These are phyloP conservation scores for Lobophora halterata DNA, from an alignment of 2,888 invertebrate genomes.

Conservation along the genomic window DNA sequence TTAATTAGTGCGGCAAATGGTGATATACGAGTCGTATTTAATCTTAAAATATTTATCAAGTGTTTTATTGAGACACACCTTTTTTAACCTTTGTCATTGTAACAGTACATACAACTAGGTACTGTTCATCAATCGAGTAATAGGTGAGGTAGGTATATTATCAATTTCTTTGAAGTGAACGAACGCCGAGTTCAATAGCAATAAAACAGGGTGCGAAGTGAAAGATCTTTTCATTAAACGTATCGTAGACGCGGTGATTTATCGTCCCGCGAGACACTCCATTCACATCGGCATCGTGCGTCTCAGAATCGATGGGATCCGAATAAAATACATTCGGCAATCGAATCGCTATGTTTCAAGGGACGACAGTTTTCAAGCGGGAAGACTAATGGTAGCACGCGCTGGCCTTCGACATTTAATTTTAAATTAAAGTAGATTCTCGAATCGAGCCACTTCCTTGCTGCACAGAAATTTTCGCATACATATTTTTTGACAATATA, in stretches of 20 bases:
- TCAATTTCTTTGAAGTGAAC: slow-evolving; percentile 38
- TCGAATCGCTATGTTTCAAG: slow-evolving; percentile 77
- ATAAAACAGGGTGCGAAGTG: slow-evolving; percentile 59
- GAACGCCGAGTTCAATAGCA: slow-evolving; percentile 47
- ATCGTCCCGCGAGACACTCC: slow-evolving; percentile 72
- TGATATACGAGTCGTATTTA: no score
- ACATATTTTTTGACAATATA: no score
- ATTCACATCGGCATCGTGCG: slow-evolving; percentile 66
- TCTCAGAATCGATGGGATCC: slow-evolving; percentile 76
- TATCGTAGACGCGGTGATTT: slow-evolving; percentile 71
- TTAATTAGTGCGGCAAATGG: no score
- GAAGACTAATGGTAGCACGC: slow-evolving; percentile 73
- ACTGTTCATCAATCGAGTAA: no score
- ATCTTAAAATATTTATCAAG: no score
- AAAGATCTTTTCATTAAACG: slow-evolving; percentile 75
- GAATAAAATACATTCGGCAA: slow-evolving; percentile 77
- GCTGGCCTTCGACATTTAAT: slow-evolving; percentile 72
- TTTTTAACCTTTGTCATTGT: slow-evolving; percentile 36
- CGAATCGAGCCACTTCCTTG: slow-evolving; percentile 33
- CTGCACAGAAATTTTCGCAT: not conserved
- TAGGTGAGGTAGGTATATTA: slow-evolving; percentile 29
- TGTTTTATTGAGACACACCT: no score
- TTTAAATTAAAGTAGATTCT: slow-evolving; percentile 75
- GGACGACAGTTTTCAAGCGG: slow-evolving; percentile 72
- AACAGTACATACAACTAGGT: slow-evolving; percentile 33